Evolutionary conservation across 2,797 vertebrate species (phyloP), one percentile per base, ranked within the genome.

Genomic region (Cossypha caffra): DNA sequence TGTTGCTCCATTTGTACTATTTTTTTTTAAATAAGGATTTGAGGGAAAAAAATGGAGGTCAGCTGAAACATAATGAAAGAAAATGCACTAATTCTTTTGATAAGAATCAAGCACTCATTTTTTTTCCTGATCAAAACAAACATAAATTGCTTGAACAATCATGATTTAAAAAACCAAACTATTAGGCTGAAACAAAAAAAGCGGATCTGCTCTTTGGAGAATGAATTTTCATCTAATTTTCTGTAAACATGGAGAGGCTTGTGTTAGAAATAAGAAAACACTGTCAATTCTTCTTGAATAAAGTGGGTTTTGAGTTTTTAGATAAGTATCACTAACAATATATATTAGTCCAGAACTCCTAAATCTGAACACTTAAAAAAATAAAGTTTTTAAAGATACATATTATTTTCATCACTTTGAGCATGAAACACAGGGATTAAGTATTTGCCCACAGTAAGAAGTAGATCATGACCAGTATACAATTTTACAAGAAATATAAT

Each of bases 21-120:
- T 33, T 15, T 29, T 76, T 89, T 92, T 93, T 11, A 64, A 96
- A 88, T 94, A 96, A 93, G 85, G 76, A 72, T 90, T 95, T 87
- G 55, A 67, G 26, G 31, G 5, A n/a, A 35, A 63, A 63, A 43
- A 51, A 48, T 35, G 40, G 43, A 72, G 90, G 31, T 59, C 33
- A 86, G n/a, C 31, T 66, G 51, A 84, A 75, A 11, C 40, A 35
- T 16, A 73, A 42, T 33, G 73, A 86, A 83, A 74, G 59, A 90
- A 81, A 94, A 88, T 55, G 33, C n/a, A 61, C 24, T 28, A 40
- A 66, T 62, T 88, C 58, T 80, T 54, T 80, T 55, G 24, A 61
- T 83, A 73, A 77, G 51, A 86, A 75, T 69, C 59, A 78, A 62
- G 25, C 43, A 37, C 18, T 62, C 51, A 0, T 90, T 90, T 61